phyloP scores from a whole-genome alignment of 2,797 vertebrate genomes.

The Enteromius unitaeniatus region DNA sequence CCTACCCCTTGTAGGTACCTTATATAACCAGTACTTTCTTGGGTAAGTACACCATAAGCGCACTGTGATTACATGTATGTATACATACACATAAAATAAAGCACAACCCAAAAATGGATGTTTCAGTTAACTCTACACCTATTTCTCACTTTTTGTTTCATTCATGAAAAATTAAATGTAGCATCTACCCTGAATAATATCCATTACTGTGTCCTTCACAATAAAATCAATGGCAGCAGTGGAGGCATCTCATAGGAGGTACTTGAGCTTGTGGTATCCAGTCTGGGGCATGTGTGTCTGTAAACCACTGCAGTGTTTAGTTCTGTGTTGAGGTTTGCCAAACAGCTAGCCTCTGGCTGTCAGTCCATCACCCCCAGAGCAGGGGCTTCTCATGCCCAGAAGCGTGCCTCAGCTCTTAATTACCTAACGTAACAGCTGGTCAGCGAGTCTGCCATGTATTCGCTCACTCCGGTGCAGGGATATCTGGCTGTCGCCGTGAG shows the following conservation, averaged over 20 bases:
- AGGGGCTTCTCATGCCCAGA: constrained; percentile 31
- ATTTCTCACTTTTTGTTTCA: background rate
- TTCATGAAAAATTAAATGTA: background rate
- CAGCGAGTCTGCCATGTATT: constrained; percentile 42
- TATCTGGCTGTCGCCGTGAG: constrained; percentile 42
- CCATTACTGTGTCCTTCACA: background rate
- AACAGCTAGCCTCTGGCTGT: constrained; percentile 60
- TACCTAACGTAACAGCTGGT: constrained; percentile 57
- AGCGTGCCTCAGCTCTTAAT: constrained; percentile 54
- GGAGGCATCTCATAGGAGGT: background rate
- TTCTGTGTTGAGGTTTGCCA: constrained; percentile 46
- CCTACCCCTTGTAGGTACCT: no score
- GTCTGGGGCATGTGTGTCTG: constrained; percentile 6
- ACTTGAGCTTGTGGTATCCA: constrained; percentile 10
- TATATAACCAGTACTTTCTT: no score
- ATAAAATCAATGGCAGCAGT: background rate
- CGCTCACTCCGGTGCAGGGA: constrained; percentile 12
- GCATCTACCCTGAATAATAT: background rate
- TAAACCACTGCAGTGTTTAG: constrained; percentile 15
- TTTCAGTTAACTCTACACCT: background rate
- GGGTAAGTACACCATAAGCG: no score
- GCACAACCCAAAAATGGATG: no score
- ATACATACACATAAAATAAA: no score
- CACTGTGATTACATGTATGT: no score
- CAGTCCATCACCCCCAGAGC: constrained; percentile 48